Conservation (phyloP, 2,113 vertebrate genomes). For the Petromus typicus region DNA sequence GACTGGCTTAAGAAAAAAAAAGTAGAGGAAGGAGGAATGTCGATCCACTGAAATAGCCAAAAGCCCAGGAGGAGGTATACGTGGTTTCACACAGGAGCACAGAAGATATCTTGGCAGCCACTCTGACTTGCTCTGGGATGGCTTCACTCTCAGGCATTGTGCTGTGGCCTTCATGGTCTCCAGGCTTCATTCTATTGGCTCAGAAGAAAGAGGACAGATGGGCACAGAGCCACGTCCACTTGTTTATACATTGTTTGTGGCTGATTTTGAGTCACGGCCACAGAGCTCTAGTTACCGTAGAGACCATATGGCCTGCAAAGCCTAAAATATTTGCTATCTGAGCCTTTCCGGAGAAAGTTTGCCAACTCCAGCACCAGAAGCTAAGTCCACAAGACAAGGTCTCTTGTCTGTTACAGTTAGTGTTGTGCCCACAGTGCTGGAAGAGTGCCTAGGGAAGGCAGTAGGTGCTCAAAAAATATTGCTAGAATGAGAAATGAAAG, state of each 20-base stretch:
- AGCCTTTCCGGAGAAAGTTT: not conserved
- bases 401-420: not conserved
- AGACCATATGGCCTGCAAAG: slow-evolving; percentile 39
- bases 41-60: not conserved
- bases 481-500: not conserved
- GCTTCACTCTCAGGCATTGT: not conserved
- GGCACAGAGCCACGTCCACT: not conserved
- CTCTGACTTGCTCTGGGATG: not conserved
- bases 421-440: not conserved
- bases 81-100: not conserved
- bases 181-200: not conserved
- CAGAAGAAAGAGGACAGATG: not conserved
- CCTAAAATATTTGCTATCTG: slow-evolving; percentile 46
- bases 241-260: not conserved
- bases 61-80: not conserved
- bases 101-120: not conserved
- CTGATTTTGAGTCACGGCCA: not conserved
- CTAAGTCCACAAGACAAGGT: not conserved
- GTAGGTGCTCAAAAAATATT: not conserved
- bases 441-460: not conserved
- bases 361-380: not conserved
- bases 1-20: not conserved
- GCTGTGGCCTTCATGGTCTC: not conserved
- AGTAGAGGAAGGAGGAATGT: not conserved
- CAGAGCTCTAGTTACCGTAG: not conserved